A percentile compares a stretch with the other conserved stretches of the same genome.
phyloP scores from a whole-genome alignment of 2,797 vertebrate genomes.

The Remorina albescens region DNA sequence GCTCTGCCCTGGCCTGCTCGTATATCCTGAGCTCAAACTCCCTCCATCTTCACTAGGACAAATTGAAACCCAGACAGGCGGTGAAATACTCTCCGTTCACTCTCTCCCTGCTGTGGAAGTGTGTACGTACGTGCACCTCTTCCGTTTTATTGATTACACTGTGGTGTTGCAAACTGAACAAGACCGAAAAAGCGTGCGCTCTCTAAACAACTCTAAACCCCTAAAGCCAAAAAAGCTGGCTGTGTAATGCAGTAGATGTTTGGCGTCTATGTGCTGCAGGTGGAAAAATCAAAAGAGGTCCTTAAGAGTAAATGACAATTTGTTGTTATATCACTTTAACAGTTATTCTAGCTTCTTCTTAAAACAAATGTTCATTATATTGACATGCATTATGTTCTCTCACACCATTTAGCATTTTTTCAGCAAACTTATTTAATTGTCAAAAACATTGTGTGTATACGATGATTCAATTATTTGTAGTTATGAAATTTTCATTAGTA shows the following conservation, averaged over 20 bases:
- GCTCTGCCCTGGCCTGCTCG: slow-evolving; percentile 38
- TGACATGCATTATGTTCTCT: slow-evolving; percentile 1
- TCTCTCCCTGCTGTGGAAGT: slow-evolving; percentile 28
- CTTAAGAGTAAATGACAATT: slow-evolving; percentile 1
- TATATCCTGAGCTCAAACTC: slow-evolving; percentile 66
- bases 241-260: background rate
- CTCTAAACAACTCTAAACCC: slow-evolving; percentile 28
- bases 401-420: background rate
- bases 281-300: background rate
- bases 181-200: slow-evolving; percentile 15
- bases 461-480: slow-evolving; percentile 49
- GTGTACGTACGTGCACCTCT: slow-evolving; percentile 22
- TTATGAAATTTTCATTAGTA: slow-evolving; percentile 55
- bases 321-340: too few relatives aligned
- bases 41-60: slow-evolving; percentile 67
- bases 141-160: slow-evolving; percentile 49
- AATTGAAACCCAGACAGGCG: slow-evolving; percentile 67
- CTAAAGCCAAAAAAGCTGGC: slow-evolving; percentile 6
- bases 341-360: background rate
- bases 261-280: background rate
- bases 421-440: slow-evolving; percentile 23
- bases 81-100: slow-evolving; percentile 54
- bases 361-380: background rate
- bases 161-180: slow-evolving; percentile 29
- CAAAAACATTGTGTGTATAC: slow-evolving; percentile 24